Base-by-base conservation (phyloP, 2,113 vertebrate genomes). In the Panthera leo region DNA sequence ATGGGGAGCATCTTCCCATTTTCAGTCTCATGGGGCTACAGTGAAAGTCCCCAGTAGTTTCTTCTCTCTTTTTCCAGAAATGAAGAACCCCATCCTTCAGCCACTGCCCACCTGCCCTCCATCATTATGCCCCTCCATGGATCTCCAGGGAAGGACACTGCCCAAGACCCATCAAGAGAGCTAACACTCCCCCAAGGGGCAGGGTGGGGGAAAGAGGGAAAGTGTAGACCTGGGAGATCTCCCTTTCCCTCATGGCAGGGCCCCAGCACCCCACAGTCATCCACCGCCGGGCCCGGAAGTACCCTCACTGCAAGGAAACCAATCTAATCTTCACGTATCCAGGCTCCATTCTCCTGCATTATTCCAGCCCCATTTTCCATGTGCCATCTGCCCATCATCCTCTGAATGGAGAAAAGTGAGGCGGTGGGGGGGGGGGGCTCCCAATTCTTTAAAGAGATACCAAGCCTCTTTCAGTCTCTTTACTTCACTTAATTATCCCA, bases 401-500 rank as follows among this genome's bases (percentile, higher is more conserved):
- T 85, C 68, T 34, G 79, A 71, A 89, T 96, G 39, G 73, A 82
- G 80, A 68, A 67, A 29, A 8, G 11, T 12, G 4, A 8, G 0
- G 3, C 36, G 36, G 36, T 4, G 36, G 34, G 87, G 58, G 55
- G 19, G 58, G 53, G 8, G 16, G 9, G 5, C 4, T 68, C 73
- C 15, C 31, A 18, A 39, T 79, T 90, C 85, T 94, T 95, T 91
- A 78, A 92, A 65, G 61, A 23, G 23, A 93, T 61, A 71, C 67
- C 73, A 93, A 63, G 31, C 15, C 39, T 79, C 53, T 95, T 78
- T 68, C 71, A 58, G 9, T 85, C 87, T 95, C 58, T 9, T 78
- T 53, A 51, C 55, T 92, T 84, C 45, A 45, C 53, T 86, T 82
- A 89, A 97, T 94, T 95, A 21, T 31, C 34, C 63, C 34, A 34